These are phyloP conservation scores for Meiosimyza platycephala DNA, from an alignment of 2,888 invertebrate genomes.

Conservation along the genomic window DNA sequence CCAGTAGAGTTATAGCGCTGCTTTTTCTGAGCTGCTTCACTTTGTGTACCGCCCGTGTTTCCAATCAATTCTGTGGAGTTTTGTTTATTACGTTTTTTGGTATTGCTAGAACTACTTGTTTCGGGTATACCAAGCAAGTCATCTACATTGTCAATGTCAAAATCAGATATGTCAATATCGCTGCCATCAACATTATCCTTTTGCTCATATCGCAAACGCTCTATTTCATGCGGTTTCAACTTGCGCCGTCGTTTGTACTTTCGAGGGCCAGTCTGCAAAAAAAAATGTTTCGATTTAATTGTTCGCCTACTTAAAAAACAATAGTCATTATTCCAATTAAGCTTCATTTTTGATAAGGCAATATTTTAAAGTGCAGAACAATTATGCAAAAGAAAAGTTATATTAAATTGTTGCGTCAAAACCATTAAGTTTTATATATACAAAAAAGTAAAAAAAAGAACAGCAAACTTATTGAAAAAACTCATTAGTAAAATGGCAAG, in stretches of 20 bases:
- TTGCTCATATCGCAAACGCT: constrained; percentile 61
- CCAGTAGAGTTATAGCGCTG: constrained; percentile 52
- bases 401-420: neutral
- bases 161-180: constrained; percentile 64
- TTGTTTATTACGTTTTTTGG: constrained; percentile 21
- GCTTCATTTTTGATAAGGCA: no score
- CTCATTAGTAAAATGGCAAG: no score
- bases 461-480: no score
- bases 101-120: constrained; percentile 32
- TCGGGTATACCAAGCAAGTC: constrained; percentile 62
- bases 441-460: no score
- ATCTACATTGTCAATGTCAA: constrained; percentile 65
- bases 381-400: neutral
- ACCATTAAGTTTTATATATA: no score
- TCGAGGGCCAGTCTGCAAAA: constrained; percentile 75
- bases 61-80: neutral
- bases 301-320: neutral
- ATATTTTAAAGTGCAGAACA: neutral
- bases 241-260: constrained; percentile 86
- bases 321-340: neutral
- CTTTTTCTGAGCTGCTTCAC: constrained; percentile 35
- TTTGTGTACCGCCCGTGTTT: neutral
- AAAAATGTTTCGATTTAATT: neutral
- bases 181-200: constrained; percentile 57
- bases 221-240: constrained; percentile 75